A percentile compares a stretch with the other conserved stretches of the same genome.
These are phyloP conservation scores for Caenorhabditis sp. DNA, from an alignment of 2,888 invertebrate species.

Conservation along the genomic window DNA sequence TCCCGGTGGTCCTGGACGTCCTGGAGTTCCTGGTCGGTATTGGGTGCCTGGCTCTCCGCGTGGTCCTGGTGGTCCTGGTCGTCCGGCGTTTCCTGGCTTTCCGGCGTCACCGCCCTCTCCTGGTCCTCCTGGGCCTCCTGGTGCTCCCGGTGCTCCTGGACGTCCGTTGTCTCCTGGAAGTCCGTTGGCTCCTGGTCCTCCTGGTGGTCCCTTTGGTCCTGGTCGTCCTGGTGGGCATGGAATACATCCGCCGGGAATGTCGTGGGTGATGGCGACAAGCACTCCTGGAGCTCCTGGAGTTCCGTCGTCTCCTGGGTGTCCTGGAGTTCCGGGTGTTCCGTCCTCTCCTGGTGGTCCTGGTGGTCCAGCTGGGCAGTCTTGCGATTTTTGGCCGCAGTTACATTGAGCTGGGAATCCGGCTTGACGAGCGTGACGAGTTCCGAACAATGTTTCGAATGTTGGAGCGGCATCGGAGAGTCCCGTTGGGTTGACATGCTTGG, in stretches of 20 bases:
- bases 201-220: conserved; percentile 48
- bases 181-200: conserved; percentile 48
- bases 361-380: conserved; percentile 60
- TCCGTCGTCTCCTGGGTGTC: conserved; percentile 55
- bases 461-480: conserved; percentile 44
- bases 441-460: conserved; percentile 55
- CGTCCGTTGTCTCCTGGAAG: conserved; percentile 46
- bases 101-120: conserved; percentile 47
- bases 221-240: conserved; percentile 50
- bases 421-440: conserved; percentile 49
- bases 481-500: conserved; percentile 51
- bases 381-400: conserved; percentile 56
- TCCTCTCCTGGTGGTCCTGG: conserved; percentile 57
- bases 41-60: conserved; percentile 53
- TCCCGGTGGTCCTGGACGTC: conserved; percentile 52
- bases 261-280: conserved; percentile 55
- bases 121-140: conserved; percentile 42
- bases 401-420: conserved; percentile 48
- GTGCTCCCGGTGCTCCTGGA: conserved; percentile 44
- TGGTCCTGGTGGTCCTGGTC: conserved; percentile 51
- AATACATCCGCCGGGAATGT: conserved; percentile 60
- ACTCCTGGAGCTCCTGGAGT: conserved; percentile 55
- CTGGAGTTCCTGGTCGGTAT: conserved; percentile 51
- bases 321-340: conserved; percentile 50
- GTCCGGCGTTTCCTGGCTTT: conserved; percentile 45